A percentile compares a stretch with the other conserved stretches of the same genome.
phyloP scores from a whole-genome alignment of 2,797 vertebrate species.

The Anguilla marmorata region DNA sequence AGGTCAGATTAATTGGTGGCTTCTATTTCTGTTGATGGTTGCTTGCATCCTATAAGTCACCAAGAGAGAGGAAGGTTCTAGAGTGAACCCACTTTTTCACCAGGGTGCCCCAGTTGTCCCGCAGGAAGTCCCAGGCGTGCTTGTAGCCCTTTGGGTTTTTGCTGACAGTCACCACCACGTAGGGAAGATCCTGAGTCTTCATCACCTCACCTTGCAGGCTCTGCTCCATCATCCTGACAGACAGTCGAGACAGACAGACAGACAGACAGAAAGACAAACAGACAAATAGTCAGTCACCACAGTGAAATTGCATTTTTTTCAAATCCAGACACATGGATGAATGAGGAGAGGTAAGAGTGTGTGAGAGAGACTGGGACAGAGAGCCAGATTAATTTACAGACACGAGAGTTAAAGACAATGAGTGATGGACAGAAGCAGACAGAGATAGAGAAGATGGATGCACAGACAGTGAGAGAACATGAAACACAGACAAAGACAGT shows the following conservation, averaged over 20 bases:
- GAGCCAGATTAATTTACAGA: neutral
- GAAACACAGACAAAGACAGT: neutral
- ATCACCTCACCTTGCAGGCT: conserved; percentile 79
- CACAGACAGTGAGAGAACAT: neutral
- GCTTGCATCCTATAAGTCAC: neutral
- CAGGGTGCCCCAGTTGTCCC: conserved; percentile 78
- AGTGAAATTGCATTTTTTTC: neutral
- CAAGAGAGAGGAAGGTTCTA: neutral
- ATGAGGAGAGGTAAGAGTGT: neutral
- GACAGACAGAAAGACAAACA: neutral
- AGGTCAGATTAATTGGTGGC: conserved; percentile 1
- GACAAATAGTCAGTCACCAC: neutral
- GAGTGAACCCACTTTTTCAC: conserved; percentile 78
- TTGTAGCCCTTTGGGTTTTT: conserved; percentile 78
- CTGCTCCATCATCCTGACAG: conserved; percentile 83
- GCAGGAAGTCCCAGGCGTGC: conserved; percentile 83
- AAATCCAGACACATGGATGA: neutral
- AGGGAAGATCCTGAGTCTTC: conserved; percentile 86
- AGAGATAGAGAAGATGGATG: neutral
- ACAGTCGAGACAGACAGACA: neutral
- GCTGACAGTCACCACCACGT: conserved; percentile 69
- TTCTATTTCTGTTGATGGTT: neutral
- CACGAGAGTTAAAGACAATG: neutral
- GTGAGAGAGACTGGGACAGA: neutral
- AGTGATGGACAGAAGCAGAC: neutral